These are phyloP conservation scores for Catagonus wagneri DNA, from an alignment of 2,113 vertebrate species.

Conservation along the genomic window DNA sequence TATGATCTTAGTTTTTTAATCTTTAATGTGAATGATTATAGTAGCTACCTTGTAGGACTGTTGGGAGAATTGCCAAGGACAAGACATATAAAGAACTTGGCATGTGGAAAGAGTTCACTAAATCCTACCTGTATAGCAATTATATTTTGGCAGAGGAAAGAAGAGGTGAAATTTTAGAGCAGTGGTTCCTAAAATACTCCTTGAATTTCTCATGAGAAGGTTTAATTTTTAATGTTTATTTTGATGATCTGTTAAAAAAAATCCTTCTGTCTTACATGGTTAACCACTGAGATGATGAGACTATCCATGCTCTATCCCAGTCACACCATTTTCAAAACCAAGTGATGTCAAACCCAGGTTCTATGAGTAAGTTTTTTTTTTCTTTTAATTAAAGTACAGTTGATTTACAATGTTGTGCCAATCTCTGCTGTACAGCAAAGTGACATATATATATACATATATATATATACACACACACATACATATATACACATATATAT, in stretches of 20 bases:
- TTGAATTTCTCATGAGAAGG: not conserved
- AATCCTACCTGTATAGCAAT: not conserved
- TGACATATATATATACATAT: too few species aligned
- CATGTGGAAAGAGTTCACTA: not conserved
- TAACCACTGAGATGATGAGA: not conserved
- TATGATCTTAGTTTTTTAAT: not conserved
- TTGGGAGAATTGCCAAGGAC: not conserved
- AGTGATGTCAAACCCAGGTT: not conserved
- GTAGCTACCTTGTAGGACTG: not conserved
- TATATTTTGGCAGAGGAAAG: not conserved
- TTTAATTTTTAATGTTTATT: constrained; percentile 47
- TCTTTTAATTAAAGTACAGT: too few species aligned
- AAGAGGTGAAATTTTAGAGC: not conserved
- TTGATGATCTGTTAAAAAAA: constrained; percentile 31
- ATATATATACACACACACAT: too few species aligned
- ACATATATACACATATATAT: too few species aligned
- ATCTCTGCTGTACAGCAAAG: too few species aligned
- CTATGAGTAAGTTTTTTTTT: not conserved
- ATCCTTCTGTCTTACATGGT: not conserved
- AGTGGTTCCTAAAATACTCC: not conserved
- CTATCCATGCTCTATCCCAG: not conserved
- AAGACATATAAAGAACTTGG: not conserved
- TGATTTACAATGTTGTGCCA: too few species aligned
- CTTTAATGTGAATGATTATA: not conserved
- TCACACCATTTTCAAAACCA: not conserved